Conservation (phyloP, 2,888 invertebrate genomes). For the Cotesia congregata region DNA sequence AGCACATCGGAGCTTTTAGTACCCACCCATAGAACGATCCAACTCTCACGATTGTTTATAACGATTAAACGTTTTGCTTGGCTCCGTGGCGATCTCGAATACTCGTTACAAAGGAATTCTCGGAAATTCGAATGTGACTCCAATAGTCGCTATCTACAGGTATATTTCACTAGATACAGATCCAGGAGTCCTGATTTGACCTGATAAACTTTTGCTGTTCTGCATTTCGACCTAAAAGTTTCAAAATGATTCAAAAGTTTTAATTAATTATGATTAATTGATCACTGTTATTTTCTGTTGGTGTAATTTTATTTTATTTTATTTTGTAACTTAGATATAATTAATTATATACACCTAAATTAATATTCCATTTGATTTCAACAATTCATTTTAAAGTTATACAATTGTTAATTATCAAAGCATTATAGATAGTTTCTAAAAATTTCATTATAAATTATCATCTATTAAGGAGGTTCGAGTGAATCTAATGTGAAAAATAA, state of each 20-base stretch:
- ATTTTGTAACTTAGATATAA: not conserved
- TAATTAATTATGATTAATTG: not conserved
- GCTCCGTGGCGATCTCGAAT: slow-evolving; percentile 13
- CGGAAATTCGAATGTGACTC: slow-evolving; percentile 15
- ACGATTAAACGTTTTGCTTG: slow-evolving; percentile 27
- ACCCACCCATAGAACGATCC: slow-evolving; percentile 10
- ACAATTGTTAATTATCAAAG: no score
- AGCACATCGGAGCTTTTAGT: slow-evolving; percentile 8
- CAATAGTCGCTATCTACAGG: not conserved
- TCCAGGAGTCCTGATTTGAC: not conserved
- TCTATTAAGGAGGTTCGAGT: no score
- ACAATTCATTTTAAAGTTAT: no score
- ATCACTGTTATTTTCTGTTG: not conserved
- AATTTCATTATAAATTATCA: no score
- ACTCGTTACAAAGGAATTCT: slow-evolving; percentile 19
- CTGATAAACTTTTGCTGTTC: not conserved
- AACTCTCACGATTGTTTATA: slow-evolving; percentile 30
- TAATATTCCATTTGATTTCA: no score
- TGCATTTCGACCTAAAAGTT: not conserved
- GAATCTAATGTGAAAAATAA: no score
- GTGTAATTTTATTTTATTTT: not conserved
- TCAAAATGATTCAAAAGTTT: not conserved
- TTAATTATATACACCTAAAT: no score
- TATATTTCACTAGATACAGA: not conserved
- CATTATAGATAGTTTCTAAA: no score